These are phyloP conservation scores for Machaerirhynchus nigripectus DNA, from an alignment of 2,113 vertebrate species.

Conservation along the genomic window DNA sequence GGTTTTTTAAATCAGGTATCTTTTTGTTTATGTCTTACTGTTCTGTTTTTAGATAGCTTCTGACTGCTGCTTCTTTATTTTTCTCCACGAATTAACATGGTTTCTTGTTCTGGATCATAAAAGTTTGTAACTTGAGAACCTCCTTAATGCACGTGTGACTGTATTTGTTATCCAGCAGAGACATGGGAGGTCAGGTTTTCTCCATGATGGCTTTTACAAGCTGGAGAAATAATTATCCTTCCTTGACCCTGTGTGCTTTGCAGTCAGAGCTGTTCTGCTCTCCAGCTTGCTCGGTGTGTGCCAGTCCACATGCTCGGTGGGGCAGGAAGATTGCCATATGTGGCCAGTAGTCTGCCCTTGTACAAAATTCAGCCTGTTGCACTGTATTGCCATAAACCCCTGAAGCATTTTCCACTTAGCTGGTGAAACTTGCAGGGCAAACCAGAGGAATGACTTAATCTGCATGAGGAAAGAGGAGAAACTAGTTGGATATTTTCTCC, in stretches of 20 bases:
- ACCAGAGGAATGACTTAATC: background rate
- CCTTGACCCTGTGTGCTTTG: background rate
- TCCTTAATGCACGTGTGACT: background rate
- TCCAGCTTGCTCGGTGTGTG: background rate
- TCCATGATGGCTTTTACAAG: conserved; percentile 11
- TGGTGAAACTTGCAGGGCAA: background rate
- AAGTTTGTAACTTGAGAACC: conserved; percentile 33
- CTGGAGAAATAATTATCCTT: conserved; percentile 33
- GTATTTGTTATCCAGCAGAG: conserved; percentile 38
- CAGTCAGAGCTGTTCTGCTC: background rate
- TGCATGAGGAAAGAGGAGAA: background rate
- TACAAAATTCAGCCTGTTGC: background rate
- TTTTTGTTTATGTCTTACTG: background rate
- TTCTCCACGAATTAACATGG: background rate
- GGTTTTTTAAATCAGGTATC: background rate
- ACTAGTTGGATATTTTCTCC: background rate
- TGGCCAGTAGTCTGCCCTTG: background rate
- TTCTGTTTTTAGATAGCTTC: background rate
- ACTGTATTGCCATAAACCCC: background rate
- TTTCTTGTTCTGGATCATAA: background rate
- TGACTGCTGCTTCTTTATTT: background rate
- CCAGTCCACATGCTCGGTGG: background rate
- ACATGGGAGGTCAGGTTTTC: conserved; percentile 19
- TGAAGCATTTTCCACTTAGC: background rate
- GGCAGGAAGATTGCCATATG: background rate